phyloP scores from a whole-genome alignment of 2,888 invertebrate genomes.

The Diloba caeruleocephala region DNA sequence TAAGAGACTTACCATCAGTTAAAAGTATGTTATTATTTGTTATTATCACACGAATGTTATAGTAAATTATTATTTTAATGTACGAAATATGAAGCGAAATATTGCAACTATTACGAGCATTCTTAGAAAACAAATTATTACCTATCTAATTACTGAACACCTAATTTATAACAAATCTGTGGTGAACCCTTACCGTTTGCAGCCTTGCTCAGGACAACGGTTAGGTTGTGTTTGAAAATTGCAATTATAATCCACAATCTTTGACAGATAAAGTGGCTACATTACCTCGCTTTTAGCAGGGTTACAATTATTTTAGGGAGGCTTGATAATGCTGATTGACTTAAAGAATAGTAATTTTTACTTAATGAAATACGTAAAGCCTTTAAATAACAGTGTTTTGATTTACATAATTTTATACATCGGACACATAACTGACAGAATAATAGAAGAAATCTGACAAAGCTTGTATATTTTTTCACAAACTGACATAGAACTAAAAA shows the following conservation, averaged over 20 bases:
- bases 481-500: not conserved
- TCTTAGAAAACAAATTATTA: no score
- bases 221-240: constrained; percentile 16
- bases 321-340: no score
- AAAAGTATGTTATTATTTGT: no score
- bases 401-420: not conserved
- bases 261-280: constrained; percentile 5
- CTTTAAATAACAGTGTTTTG: not conserved
- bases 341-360: not conserved
- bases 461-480: not conserved
- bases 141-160: constrained; percentile 11
- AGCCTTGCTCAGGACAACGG: constrained; percentile 4
- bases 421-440: not conserved
- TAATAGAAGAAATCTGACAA: not conserved
- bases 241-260: constrained; percentile 8
- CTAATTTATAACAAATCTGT: no score
- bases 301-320: no score
- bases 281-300: no score
- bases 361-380: not conserved
- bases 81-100: no score
- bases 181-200: constrained; percentile 11
- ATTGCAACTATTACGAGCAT: no score
- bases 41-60: no score
- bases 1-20: no score
- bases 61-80: no score